These are phyloP conservation scores for Oceanodroma leucorhoa DNA, from an alignment of 2,797 vertebrate genomes.

Conservation along the genomic window DNA sequence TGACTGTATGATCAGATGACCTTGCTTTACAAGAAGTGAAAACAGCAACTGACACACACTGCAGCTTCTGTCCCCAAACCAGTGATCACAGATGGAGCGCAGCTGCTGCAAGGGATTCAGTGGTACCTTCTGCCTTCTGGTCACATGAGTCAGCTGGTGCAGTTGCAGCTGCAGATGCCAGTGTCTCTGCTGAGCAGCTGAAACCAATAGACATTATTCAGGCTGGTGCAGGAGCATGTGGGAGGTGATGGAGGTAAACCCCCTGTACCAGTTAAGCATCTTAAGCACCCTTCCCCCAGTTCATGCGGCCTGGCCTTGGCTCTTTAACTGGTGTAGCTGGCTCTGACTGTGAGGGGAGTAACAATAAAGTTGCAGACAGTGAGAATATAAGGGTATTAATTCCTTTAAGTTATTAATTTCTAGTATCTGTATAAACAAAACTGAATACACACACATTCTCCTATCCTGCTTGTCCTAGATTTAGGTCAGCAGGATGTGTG, in stretches of 20 bases:
- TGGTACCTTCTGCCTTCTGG: slow-evolving; percentile 38
- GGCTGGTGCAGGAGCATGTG: background rate
- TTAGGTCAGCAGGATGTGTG: background rate
- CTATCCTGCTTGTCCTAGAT: background rate
- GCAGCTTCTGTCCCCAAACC: slow-evolving; percentile 29
- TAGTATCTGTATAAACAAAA: background rate
- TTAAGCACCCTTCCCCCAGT: background rate
- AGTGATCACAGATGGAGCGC: slow-evolving; percentile 23
- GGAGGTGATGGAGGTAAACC: background rate
- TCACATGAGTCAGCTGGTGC: slow-evolving; percentile 14
- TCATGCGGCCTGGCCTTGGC: background rate
- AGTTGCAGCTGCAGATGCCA: slow-evolving; percentile 36
- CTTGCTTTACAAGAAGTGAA: background rate
- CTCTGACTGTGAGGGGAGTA: background rate
- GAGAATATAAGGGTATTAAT: background rate
- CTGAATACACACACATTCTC: background rate
- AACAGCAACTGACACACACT: background rate
- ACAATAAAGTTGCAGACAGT: background rate
- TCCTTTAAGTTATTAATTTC: background rate
- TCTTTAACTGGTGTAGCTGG: background rate
- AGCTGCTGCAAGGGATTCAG: slow-evolving; percentile 28
- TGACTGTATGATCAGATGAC: slow-evolving; percentile 6
- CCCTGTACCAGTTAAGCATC: background rate
- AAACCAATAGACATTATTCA: background rate
- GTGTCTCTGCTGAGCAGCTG: slow-evolving; percentile 23